Percentiles rank a stretch among this genome's conserved stretches.
Evolutionary conservation across 2,113 vertebrate genomes (phyloP).

Genomic region (Thunnus maccoyii): DNA sequence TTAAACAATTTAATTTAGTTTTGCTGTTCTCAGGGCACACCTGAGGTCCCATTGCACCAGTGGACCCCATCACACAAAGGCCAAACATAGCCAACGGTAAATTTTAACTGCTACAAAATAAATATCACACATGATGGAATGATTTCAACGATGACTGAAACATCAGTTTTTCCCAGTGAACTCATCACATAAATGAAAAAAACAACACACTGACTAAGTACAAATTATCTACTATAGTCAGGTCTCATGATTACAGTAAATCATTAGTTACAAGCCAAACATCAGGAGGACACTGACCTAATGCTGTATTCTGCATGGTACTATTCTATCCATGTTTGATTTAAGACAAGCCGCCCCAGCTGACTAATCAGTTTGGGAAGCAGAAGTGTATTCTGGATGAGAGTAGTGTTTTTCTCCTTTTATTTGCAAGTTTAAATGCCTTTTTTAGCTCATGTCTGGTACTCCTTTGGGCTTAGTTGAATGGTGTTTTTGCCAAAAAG

Average conservation of each 20-base stretch:
- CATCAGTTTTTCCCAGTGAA: conserved; percentile 56
- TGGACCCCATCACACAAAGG: not conserved
- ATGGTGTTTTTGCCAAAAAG: conserved; percentile 74
- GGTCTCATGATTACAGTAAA: conserved; percentile 70
- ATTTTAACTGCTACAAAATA: conserved; percentile 6
- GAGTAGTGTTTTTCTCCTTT: conserved; percentile 66
- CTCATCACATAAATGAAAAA: conserved; percentile 31
- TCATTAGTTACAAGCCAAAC: conserved; percentile 70
- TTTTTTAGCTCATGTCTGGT: conserved; percentile 83
- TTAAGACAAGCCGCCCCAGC: conserved; percentile 65
- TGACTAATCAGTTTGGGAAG: conserved; percentile 72
- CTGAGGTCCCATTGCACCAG: conserved; percentile 1
- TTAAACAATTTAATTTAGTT: conserved; percentile 10
- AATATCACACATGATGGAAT: conserved; percentile 6
- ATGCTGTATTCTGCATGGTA: conserved; percentile 56
- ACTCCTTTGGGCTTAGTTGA: conserved; percentile 59
- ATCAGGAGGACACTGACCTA: conserved; percentile 68
- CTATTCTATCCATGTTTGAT: conserved; percentile 75
- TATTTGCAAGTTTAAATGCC: conserved; percentile 67
- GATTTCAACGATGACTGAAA: conserved; percentile 42
- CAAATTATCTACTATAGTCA: conserved; percentile 33
- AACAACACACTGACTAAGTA: conserved; percentile 2
- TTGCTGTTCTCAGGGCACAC: conserved; percentile 6
- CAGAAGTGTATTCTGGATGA: conserved; percentile 76
- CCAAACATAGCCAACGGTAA: conserved; percentile 11